A percentile compares a stretch with the other conserved stretches of the same genome.
Conservation (phyloP, 2,113 vertebrate genomes). For the Scytalopus superciliaris region DNA sequence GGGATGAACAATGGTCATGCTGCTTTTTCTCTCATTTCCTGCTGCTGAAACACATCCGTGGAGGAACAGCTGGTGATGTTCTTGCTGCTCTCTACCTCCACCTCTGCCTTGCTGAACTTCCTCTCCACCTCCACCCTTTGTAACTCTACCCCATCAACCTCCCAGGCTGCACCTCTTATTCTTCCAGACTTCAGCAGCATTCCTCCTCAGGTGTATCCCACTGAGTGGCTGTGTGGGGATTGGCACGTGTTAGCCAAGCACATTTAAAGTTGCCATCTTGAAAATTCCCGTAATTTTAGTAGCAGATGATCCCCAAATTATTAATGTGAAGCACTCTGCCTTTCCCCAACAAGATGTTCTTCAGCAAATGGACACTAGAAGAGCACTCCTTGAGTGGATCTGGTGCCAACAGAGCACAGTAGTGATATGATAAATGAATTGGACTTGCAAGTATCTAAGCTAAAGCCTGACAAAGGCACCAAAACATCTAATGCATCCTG, state of each 20-base stretch:
- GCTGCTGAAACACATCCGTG: not conserved
- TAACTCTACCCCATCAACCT: not conserved
- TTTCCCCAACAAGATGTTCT: not conserved
- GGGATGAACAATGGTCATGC: not conserved
- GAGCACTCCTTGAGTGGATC: not conserved
- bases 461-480: not conserved
- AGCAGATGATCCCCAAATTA: not conserved
- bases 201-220: not conserved
- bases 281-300: not conserved
- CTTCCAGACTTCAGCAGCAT: not conserved
- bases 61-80: not conserved
- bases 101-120: not conserved
- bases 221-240: accelerated
- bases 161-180: not conserved
- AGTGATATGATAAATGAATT: not conserved
- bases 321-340: not conserved
- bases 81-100: not conserved
- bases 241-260: not conserved
- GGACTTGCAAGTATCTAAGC: not conserved
- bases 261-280: too few relatives aligned
- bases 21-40: not conserved
- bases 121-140: not conserved
- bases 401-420: not conserved
- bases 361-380: not conserved
- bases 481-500: not conserved